Base-by-base conservation (phyloP, 2,113 vertebrate genomes). In the Proteles cristata region DNA sequence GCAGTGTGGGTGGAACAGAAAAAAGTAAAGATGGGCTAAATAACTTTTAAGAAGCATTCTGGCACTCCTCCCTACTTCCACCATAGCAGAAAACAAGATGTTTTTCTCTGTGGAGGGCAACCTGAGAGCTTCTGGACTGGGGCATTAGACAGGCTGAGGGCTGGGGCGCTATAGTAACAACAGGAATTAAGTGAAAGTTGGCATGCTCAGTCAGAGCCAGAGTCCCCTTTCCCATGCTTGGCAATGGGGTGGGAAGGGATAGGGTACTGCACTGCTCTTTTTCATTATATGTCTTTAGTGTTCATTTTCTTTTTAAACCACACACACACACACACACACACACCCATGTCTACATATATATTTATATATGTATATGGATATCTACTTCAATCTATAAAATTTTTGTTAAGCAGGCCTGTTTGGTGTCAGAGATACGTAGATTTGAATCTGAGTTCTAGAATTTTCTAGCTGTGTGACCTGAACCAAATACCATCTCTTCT, bases 401-500 rank as follows among this genome's bases (percentile, higher is more conserved):
- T 43, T 91, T 55, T 39, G 25, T 69, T 55, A 63, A 71, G 50
- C 15, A n/a, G 17, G 35, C 11, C 33, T 4, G 19, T 69, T 88
- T 77, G 17, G 35, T 77, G 4, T 55, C 63, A 82, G 21, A 81
- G 50, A 89, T 28, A 53, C 31, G 14, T 35, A 31, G 35, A 71
- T 71, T 85, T 93, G 6, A 50, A 66, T n/a, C 71, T 77, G 19
- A 83, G 28, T 76, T 88, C 80, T 76, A 43, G 33, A 91, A 89
- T 3, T 77, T 43, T 14, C 68, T 83, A 95, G 26, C 35, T 95
- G 33, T 77, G 74, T 92, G 66, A 35, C 11, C 23, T 86, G 86
- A 89, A 16, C 33, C 21, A 96, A 88, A 95, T n/a, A 33, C 5
- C 61, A 39, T 35, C 26, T 17, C 31, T 35, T 66, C 43, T 91